Evolutionary conservation across 2,888 invertebrate species (phyloP).

Genomic region (Cotesia congregata): DNA sequence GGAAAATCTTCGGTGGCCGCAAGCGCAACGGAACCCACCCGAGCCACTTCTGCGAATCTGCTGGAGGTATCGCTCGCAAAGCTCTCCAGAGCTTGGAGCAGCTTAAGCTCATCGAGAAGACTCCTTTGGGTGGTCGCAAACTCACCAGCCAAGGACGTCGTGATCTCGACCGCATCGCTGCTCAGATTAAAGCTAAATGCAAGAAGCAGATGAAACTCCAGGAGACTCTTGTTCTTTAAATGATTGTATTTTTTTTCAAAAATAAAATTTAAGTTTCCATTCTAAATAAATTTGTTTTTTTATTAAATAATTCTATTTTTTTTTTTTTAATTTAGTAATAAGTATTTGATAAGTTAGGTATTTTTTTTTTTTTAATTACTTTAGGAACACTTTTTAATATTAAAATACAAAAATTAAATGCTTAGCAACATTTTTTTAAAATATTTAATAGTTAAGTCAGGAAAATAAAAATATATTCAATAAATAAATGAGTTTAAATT

Average conservation of each 20-base stretch:
- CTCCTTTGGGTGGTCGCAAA: conserved; percentile 89
- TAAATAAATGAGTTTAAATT: too few relatives aligned
- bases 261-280: conserved; percentile 51
- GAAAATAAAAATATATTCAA: too few relatives aligned
- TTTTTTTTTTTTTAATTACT: too few relatives aligned
- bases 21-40: conserved; percentile 97
- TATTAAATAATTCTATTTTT: background rate
- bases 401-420: too few relatives aligned
- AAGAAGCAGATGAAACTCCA: conserved; percentile 67
- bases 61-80: conserved; percentile 92
- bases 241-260: conserved; percentile 47
- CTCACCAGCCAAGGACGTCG: conserved; percentile 92
- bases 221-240: conserved; percentile 65
- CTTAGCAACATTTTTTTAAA: too few relatives aligned
- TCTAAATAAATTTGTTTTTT: background rate
- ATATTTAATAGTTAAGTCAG: too few relatives aligned
- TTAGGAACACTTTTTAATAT: too few relatives aligned
- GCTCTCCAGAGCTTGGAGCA: conserved; percentile 93
- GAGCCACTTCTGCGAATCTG: conserved; percentile 93
- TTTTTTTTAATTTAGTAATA: too few relatives aligned
- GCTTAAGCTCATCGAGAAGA: conserved; percentile 93
- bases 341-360: too few relatives aligned
- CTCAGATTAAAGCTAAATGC: conserved; percentile 85
- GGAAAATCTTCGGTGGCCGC: conserved; percentile 97
- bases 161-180: conserved; percentile 98